phyloP scores from a whole-genome alignment of 2,888 invertebrate species.

The Spialia ferax region DNA sequence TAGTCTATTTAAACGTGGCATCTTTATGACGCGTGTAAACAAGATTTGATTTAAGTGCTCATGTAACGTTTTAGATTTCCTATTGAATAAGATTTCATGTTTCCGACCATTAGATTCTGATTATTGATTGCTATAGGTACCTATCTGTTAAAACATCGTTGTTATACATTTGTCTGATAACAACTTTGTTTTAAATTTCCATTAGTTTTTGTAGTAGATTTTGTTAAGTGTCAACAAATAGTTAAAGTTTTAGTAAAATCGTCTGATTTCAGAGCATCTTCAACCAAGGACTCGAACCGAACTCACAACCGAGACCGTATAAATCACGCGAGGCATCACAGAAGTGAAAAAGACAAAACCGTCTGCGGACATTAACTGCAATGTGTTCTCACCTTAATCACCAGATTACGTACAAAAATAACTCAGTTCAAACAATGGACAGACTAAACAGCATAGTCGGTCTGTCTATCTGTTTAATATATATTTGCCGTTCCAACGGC shows the following conservation, averaged over 20 bases:
- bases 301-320: too few relatives aligned
- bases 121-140: background rate
- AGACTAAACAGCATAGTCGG: conserved; percentile 68
- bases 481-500: conserved; percentile 46
- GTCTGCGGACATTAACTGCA: conserved; percentile 1
- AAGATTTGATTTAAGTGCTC: background rate
- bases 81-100: background rate
- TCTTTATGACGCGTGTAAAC: background rate
- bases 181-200: too few relatives aligned
- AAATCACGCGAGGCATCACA: background rate
- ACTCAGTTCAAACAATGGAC: conserved; percentile 63
- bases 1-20: background rate
- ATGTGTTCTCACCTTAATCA: conserved; percentile 29
- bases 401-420: conserved; percentile 53
- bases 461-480: conserved; percentile 59
- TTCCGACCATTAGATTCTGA: background rate
- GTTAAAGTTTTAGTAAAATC: too few relatives aligned
- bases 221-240: too few relatives aligned
- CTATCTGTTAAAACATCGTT: too few relatives aligned
- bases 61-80: background rate
- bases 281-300: too few relatives aligned
- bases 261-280: too few relatives aligned
- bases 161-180: too few relatives aligned
- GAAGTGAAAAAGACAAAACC: background rate
- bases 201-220: too few relatives aligned